Percentiles rank a stretch among this genome's conserved stretches.
These are phyloP conservation scores for Oxyruncus cristatus DNA, from an alignment of 2,113 vertebrate genomes.

Conservation along the genomic window DNA sequence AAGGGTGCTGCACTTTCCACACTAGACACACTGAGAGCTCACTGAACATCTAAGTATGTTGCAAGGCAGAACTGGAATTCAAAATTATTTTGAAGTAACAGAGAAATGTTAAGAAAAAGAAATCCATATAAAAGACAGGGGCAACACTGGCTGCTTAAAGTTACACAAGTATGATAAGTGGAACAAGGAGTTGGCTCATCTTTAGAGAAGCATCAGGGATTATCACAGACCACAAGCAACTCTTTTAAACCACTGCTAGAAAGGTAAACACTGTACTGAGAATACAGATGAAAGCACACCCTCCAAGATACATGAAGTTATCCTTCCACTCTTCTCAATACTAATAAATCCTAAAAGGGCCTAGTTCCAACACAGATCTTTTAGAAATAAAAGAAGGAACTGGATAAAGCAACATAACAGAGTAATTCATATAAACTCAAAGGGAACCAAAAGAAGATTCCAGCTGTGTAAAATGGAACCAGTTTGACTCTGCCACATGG, in stretches of 20 bases:
- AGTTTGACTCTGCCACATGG: rapidly evolving
- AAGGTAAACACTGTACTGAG: neutral
- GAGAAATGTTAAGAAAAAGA: neutral
- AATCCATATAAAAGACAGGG: neutral
- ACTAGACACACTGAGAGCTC: neutral
- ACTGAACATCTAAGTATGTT: neutral
- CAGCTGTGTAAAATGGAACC: neutral
- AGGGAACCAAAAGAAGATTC: neutral
- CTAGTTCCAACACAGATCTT: neutral
- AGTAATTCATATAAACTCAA: neutral
- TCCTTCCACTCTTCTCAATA: neutral
- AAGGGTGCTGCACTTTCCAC: neutral
- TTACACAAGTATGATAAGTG: neutral
- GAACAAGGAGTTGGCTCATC: neutral
- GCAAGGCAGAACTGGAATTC: neutral
- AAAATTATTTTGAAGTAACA: neutral
- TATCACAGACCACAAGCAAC: neutral
- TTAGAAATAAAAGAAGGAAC: neutral
- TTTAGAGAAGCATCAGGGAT: neutral
- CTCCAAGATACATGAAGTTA: neutral
- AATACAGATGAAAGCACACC: neutral
- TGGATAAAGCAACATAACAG: neutral
- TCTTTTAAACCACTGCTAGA: neutral
- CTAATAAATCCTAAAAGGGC: neutral
- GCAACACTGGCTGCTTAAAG: neutral